Conservation (phyloP, 2,797 vertebrate genomes). For the Furcifer pardalis region DNA sequence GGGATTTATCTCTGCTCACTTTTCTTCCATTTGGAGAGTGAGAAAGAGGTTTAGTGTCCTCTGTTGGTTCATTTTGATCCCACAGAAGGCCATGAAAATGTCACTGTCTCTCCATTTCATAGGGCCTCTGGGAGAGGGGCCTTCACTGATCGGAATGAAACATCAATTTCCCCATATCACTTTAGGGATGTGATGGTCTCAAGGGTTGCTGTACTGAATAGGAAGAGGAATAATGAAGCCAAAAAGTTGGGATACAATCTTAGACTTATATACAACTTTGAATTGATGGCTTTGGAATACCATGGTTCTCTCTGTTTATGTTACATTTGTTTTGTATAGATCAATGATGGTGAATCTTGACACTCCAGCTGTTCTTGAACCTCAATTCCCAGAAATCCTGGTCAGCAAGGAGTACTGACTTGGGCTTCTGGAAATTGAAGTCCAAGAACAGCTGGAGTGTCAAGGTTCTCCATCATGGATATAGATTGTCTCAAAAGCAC, state of each 20-base stretch:
- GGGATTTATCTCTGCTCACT: neutral
- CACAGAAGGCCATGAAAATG: slow-evolving; percentile 1
- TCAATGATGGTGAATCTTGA: too few species aligned
- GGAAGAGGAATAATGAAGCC: neutral
- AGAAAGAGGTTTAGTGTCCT: neutral
- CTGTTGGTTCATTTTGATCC: slow-evolving; percentile 15
- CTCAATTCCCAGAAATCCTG: too few species aligned
- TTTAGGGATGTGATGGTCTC: neutral
- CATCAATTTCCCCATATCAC: neutral
- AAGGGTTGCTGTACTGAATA: neutral
- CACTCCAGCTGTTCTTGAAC: too few species aligned
- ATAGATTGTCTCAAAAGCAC: neutral
- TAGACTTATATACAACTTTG: neutral
- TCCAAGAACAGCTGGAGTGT: too few species aligned
- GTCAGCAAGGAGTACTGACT: too few species aligned
- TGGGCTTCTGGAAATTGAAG: too few species aligned
- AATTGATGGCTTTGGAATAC: neutral
- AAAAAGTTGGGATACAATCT: neutral
- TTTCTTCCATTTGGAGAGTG: neutral
- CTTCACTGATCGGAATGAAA: neutral
- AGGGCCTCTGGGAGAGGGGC: neutral
- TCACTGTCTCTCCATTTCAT: neutral
- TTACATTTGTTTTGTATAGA: neutral
- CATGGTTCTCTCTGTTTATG: neutral
- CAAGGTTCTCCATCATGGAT: too few species aligned